phyloP scores from a whole-genome alignment of 2,797 vertebrate species.

The Tauraco hartlaubi region DNA sequence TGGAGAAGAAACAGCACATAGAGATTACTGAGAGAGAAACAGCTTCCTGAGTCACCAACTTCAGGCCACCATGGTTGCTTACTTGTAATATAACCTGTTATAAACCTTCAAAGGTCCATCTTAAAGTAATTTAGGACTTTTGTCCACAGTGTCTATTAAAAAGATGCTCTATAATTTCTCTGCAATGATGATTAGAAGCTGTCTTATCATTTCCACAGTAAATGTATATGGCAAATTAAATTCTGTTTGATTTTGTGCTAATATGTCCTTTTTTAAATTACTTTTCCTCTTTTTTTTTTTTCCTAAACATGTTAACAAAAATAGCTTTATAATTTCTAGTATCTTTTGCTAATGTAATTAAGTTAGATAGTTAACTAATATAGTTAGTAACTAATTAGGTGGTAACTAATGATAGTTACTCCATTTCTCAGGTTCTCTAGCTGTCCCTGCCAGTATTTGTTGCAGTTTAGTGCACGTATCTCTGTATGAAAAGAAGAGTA shows the following conservation, averaged over 20 bases:
- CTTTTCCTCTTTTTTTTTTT: background rate
- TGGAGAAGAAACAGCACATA: background rate
- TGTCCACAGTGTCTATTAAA: background rate
- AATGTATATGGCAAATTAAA: rapidly evolving
- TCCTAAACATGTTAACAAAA: background rate
- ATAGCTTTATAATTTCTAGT: background rate
- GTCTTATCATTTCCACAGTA: background rate
- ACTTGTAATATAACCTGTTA: background rate
- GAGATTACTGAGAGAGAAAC: background rate
- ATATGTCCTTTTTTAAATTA: background rate
- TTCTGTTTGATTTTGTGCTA: background rate
- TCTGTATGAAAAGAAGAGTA: background rate
- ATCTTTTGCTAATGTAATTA: background rate
- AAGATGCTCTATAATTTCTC: background rate
- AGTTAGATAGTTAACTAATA: background rate
- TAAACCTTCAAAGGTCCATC: background rate
- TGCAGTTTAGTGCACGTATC: background rate
- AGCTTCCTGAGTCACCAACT: background rate
- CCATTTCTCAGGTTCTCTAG: background rate
- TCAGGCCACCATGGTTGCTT: background rate
- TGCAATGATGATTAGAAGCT: background rate
- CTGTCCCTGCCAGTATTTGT: background rate
- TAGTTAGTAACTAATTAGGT: background rate
- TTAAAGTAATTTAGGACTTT: background rate
- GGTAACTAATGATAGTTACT: background rate